Base-by-base conservation (phyloP, 2,888 invertebrate species). In the Trachelus stipa region DNA sequence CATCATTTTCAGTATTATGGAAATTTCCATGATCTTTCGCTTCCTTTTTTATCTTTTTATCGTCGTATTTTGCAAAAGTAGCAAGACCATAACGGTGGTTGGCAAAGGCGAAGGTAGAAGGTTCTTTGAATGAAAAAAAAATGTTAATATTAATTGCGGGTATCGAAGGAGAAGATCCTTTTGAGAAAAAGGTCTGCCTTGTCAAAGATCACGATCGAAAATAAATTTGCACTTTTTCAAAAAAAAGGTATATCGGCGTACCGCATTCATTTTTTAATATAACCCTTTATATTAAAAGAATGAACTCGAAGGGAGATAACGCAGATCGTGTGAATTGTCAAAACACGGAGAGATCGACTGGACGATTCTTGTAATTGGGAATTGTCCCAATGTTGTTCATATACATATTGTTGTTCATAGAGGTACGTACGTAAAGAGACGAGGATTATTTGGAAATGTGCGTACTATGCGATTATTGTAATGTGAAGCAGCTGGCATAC, bases 151-250 rank as follows among this genome's bases (percentile, higher is more conserved):
- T 33, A 1, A 6, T 71, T 15, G 71, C 71, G 71, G 71, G 31
- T 31, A 71, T 15, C 33, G 12, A 33, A 12, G 4, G 31, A 15
- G 11, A 4, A 31, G 31, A 33, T 75, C 74, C 74, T 76, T 71
- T 69, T 73, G 76, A 78, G 77, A 76, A 74, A 76, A 78, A 78
- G 77, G 79, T 80, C 75, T 71, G 78, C 77, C 77, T 76, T 81
- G 79, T 81, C 76, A 74, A 80, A 79, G 78, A 82, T 83, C 82
- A 81, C 83, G 80, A 83, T 80, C 81, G 81, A 33, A 82, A 84
- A 82, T 83, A 83, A 83, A 84, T 83, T 84, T 85, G 84, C 83
- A 85, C 84, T 84, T 85, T 85, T 84, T 81, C 83, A 83, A 81
- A 81, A 31, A 31, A 80, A 82, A 11, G 23, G 9, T 15, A 33